phyloP scores from a whole-genome alignment of 2,888 invertebrate genomes.

The Mesochorus sp. region DNA sequence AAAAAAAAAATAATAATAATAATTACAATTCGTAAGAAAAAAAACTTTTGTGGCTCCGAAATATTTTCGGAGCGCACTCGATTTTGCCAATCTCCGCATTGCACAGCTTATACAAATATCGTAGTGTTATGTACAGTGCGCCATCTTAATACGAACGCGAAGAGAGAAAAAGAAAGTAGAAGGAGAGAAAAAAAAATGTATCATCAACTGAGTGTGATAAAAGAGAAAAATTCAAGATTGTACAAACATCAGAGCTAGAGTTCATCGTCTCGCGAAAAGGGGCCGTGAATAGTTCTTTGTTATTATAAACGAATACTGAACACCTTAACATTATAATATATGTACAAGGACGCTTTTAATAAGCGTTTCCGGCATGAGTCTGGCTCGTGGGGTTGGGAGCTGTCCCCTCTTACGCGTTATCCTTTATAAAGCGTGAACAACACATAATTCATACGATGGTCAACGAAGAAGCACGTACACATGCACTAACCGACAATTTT shows the following conservation, averaged over 20 bases:
- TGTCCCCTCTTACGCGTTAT: too few relatives aligned
- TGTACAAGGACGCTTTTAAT: too few relatives aligned
- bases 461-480: too few relatives aligned
- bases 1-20: too few relatives aligned
- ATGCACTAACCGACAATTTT: too few relatives aligned
- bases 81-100: not conserved
- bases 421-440: too few relatives aligned
- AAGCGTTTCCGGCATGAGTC: too few relatives aligned
- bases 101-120: not conserved
- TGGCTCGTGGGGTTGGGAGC: too few relatives aligned
- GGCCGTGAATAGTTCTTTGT: slow-evolving; percentile 50
- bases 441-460: too few relatives aligned
- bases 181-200: slow-evolving; percentile 6
- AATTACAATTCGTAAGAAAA: too few relatives aligned
- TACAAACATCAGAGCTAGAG: slow-evolving; percentile 41
- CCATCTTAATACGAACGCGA: slow-evolving; percentile 8
- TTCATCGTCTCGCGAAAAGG: slow-evolving; percentile 33
- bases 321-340: slow-evolving; percentile 34
- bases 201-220: slow-evolving; percentile 49
- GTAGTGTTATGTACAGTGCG: slow-evolving; percentile 23
- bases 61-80: too few relatives aligned
- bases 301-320: slow-evolving; percentile 59
- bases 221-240: slow-evolving; percentile 49
- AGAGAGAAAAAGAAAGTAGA: slow-evolving; percentile 4
- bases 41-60: too few relatives aligned